Percentiles rank a stretch among this genome's conserved stretches.
Conservation (phyloP, 2,113 vertebrate genomes). For the Charina bottae region DNA sequence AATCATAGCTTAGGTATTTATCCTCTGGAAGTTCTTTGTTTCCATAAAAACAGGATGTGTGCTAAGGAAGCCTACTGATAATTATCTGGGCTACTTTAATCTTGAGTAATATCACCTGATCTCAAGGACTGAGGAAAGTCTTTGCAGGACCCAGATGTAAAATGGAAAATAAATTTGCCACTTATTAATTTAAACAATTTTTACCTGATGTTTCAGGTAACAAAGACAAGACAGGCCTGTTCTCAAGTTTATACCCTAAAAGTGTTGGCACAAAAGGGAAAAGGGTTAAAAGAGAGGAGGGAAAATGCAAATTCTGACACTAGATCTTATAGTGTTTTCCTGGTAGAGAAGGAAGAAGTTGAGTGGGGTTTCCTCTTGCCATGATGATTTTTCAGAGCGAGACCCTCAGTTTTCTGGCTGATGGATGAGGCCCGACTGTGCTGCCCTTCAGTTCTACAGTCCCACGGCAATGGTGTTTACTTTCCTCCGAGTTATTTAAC, state of each 20-base stretch:
- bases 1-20: slow-evolving; percentile 16
- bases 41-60: slow-evolving; percentile 27
- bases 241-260: background rate
- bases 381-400: background rate
- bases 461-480: background rate
- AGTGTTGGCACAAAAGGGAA: background rate
- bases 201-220: background rate
- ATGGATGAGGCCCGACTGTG: background rate
- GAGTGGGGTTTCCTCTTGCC: background rate
- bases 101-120: slow-evolving; percentile 17
- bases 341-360: background rate
- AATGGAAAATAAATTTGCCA: slow-evolving; percentile 4
- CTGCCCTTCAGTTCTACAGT: background rate
- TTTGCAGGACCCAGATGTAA: slow-evolving; percentile 5
- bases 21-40: slow-evolving; percentile 13
- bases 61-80: slow-evolving; percentile 21
- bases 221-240: background rate
- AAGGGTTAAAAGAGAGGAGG: background rate
- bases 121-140: background rate
- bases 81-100: slow-evolving; percentile 13
- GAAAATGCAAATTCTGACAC: background rate
- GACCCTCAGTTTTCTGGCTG: background rate
- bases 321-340: background rate
- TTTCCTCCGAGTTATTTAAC: background rate
- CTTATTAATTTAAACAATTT: background rate